Conservation (phyloP, 2,888 invertebrate genomes). For the Parelbella ahira region DNA sequence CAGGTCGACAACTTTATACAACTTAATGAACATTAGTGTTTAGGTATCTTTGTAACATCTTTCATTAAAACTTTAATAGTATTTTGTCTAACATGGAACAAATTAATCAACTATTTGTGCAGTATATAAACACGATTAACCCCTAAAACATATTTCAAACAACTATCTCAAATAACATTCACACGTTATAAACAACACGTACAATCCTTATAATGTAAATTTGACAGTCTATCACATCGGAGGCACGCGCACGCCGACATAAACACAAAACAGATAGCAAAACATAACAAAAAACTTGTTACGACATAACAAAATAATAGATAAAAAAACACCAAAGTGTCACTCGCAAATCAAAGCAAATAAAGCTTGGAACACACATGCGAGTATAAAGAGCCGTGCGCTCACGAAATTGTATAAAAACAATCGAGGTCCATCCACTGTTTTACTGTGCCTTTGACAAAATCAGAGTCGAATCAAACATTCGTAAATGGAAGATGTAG, state of each 20-base stretch:
- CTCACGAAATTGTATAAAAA: slow-evolving; percentile 74
- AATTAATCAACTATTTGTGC: no score
- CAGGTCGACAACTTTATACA: no score
- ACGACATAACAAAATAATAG: slow-evolving; percentile 56
- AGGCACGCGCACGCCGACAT: slow-evolving; percentile 58
- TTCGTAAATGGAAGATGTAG: slow-evolving; percentile 70
- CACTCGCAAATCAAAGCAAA: slow-evolving; percentile 73
- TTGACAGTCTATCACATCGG: slow-evolving; percentile 74
- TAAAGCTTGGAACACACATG: slow-evolving; percentile 49
- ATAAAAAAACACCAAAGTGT: slow-evolving; percentile 57
- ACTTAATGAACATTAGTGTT: no score
- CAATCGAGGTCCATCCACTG: slow-evolving; percentile 65
- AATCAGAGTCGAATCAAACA: slow-evolving; percentile 63
- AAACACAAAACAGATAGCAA: slow-evolving; percentile 54
- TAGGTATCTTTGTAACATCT: no score
- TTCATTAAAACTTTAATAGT: no score
- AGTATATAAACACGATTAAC: no score
- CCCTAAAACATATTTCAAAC: slow-evolving; percentile 11
- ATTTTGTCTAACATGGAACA: no score
- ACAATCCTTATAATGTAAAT: slow-evolving; percentile 65
- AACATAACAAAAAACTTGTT: slow-evolving; percentile 44
- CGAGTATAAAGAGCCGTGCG: slow-evolving; percentile 49
- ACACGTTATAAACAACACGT: slow-evolving; percentile 48
- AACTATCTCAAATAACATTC: slow-evolving; percentile 39
- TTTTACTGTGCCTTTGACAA: slow-evolving; percentile 69